Conservation (phyloP, 2,888 invertebrate species). For the Gymnoscelis rufifasciata region DNA sequence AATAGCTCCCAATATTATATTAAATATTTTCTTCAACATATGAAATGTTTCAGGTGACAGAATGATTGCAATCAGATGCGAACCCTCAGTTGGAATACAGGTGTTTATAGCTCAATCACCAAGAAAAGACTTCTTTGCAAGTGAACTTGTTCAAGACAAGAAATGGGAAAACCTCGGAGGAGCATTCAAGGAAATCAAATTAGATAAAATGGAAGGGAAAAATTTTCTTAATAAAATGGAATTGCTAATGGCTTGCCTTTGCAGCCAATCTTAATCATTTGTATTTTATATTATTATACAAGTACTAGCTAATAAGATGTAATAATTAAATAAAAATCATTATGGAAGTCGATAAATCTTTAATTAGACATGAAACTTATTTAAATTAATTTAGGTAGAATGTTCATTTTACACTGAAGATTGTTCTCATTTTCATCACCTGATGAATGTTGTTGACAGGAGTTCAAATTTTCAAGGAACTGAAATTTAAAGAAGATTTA, state of each 20-base stretch:
- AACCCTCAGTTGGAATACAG: constrained; percentile 92
- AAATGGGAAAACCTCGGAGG: constrained; percentile 98
- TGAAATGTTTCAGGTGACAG: constrained; percentile 81
- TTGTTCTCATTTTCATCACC: constrained; percentile 65
- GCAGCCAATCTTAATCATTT: constrained; percentile 80
- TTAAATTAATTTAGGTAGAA: constrained; percentile 70
- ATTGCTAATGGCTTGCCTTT: constrained; percentile 93
- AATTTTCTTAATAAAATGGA: constrained; percentile 98
- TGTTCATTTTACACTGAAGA: constrained; percentile 77
- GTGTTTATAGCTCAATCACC: constrained; percentile 94
- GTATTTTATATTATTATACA: constrained; percentile 31
- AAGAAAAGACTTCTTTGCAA: constrained; percentile 91
- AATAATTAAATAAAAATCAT: constrained; percentile 24
- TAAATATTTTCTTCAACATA: background rate
- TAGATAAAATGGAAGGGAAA: constrained; percentile 97
- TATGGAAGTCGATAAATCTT: constrained; percentile 29
- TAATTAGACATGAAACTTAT: constrained; percentile 64
- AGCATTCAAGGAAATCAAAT: constrained; percentile 91
- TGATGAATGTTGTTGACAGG: constrained; percentile 51
- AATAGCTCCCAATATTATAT: no score
- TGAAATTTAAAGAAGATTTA: constrained; percentile 41
- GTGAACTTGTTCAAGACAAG: constrained; percentile 91
- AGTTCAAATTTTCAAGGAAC: constrained; percentile 60
- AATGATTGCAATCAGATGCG: constrained; percentile 93
- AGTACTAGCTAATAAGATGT: constrained; percentile 34